Evolutionary conservation across 2,888 invertebrate species (phyloP), one percentile per base, ranked within the genome.

Genomic region (Clivina fossor): DNA sequence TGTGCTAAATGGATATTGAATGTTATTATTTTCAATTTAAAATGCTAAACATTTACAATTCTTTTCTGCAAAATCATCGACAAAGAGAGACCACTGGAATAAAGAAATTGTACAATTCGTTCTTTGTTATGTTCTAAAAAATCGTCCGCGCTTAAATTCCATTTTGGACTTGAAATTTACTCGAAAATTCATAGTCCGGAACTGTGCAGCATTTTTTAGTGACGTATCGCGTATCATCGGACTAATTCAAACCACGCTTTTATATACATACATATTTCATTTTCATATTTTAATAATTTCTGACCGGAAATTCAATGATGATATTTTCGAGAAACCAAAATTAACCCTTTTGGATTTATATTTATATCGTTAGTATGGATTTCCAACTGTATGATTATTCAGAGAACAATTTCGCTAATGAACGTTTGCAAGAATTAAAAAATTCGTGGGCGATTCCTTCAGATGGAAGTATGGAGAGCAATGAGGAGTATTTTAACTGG

Each of bases 31-130:
- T 71, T 61, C 69, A 69, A 65, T 62, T 67, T 70, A 74, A 84
- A 73, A 86, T 86, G 86, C 75, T 85, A 74, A 82, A 81, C 75
- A 78, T 85, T 67, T 83, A 85, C 72, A 86, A 85, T 76, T 83
- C 84, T 71, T 80, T 89, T 68, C 80, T 89, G 58, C 86, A 88
- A 73, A 88, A 86, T 71, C 89, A 88, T 72, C 83, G 89, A 68
- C 89, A 90, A 74, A 79, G 88, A 70, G 89, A 90, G 74, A 87
- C 88, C 19, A 89, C 89, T 43, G 90, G 90, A 59, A 88, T 90
- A 69, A 90, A 90, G 76, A 90, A 90, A 75, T 78, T 90, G 71
- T 90, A 90, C 78, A 90, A 90, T 77, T 89, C 89, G 59, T 90
- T 90, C 77, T 90, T 90, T 74, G 90, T 90, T 64, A 82, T 90